Evolutionary conservation across 2,113 vertebrate species (phyloP).

Genomic region (Rhinogobius similis): DNA sequence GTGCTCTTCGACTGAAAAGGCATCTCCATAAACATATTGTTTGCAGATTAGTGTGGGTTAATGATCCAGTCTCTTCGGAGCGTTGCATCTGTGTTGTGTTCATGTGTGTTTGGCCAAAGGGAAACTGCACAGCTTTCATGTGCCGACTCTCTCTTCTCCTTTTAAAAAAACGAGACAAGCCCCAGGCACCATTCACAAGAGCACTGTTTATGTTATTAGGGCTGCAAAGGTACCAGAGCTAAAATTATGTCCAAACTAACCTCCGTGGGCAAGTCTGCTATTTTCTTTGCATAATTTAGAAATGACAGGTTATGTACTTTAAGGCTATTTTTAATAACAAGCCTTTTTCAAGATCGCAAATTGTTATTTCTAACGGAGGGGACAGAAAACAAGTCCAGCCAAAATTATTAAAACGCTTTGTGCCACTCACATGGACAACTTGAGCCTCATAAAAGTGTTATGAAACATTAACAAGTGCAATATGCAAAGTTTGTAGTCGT

Average conservation of each 20-base stretch:
- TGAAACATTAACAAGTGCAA: too few relatives aligned
- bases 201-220: conserved; percentile 63
- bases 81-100: conserved; percentile 10
- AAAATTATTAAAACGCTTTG: neutral
- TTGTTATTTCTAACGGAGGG: neutral
- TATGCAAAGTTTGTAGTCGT: too few relatives aligned
- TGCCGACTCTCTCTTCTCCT: conserved; percentile 12
- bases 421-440: too few relatives aligned
- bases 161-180: conserved; percentile 59
- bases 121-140: conserved; percentile 38
- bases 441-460: too few relatives aligned
- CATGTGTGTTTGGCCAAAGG: conserved; percentile 41
- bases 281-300: conserved; percentile 63
- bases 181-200: conserved; percentile 45
- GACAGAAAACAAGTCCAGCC: neutral
- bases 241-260: conserved; percentile 61
- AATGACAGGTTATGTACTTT: conserved; percentile 60
- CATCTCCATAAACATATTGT: conserved; percentile 65
- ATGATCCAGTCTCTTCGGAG: conserved; percentile 58
- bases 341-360: conserved; percentile 24
- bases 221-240: conserved; percentile 46
- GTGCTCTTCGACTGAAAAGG: conserved; percentile 36
- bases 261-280: conserved; percentile 49
- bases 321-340: conserved; percentile 52
- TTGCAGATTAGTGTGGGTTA: conserved; percentile 71